Conservation (phyloP, 2,113 vertebrate genomes). For the Okapia johnstoni region DNA sequence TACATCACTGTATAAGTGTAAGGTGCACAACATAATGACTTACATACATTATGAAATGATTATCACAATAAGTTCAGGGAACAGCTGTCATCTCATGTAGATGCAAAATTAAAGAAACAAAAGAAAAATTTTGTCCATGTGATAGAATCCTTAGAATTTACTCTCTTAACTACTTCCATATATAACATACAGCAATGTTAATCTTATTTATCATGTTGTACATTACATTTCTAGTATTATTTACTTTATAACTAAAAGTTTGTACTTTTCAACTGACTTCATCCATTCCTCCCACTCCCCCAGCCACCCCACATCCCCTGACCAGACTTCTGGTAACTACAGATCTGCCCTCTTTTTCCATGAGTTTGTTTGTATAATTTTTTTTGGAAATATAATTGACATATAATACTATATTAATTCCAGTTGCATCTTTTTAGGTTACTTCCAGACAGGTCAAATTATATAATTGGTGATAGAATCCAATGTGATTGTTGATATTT, state of each 20-base stretch:
- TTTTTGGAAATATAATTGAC: not conserved
- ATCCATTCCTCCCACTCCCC: not conserved
- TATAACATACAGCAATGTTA: not conserved
- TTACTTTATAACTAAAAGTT: not conserved
- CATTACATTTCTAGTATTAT: not conserved
- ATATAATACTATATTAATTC: not conserved
- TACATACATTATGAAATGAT: not conserved
- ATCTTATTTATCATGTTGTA: not conserved
- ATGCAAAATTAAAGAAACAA: not conserved
- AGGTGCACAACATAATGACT: not conserved
- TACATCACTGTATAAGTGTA: not conserved
- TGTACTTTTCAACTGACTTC: not conserved
- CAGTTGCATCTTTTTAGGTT: not conserved
- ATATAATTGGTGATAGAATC: not conserved
- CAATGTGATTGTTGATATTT: not conserved
- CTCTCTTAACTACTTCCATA: not conserved
- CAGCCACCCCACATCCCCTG: not conserved
- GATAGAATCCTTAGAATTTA: not conserved
- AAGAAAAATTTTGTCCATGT: not conserved
- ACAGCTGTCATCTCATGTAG: not conserved
- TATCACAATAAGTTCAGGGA: not conserved
- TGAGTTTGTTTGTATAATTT: not conserved
- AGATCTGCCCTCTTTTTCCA: not conserved
- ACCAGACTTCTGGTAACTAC: not conserved
- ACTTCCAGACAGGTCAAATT: not conserved